Evolutionary conservation across 1,140 invertebrate species (phyloP).

Genomic region (Brachionus rubens): DNA sequence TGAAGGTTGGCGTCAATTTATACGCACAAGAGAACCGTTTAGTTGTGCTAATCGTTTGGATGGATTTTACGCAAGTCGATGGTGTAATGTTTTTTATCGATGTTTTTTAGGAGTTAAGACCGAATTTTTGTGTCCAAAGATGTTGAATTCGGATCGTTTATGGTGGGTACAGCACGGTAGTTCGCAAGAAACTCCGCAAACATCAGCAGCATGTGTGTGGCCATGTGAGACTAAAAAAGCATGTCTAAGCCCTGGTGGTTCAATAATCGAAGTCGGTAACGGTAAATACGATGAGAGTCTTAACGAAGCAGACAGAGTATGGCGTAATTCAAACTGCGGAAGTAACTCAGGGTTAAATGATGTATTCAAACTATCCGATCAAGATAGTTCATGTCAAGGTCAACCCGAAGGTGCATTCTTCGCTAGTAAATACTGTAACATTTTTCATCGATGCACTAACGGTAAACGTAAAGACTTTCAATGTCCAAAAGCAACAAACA

Average conservation of each 20-base stretch:
- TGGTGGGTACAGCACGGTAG: constrained; percentile 46
- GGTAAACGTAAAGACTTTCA: constrained; percentile 35
- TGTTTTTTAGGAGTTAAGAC: constrained; percentile 19
- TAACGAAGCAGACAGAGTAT: neutral
- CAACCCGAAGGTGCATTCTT: constrained; percentile 31
- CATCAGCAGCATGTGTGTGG: constrained; percentile 38
- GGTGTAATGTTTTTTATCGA: constrained; percentile 47
- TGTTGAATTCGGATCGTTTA: constrained; percentile 17
- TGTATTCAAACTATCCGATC: constrained; percentile 21
- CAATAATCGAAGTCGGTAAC: neutral
- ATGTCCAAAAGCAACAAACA: constrained; percentile 44
- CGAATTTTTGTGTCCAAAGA: constrained; percentile 45
- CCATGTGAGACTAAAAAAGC: constrained; percentile 34
- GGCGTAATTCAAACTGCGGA: neutral
- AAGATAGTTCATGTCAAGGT: neutral
- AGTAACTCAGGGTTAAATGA: neutral
- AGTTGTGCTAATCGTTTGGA: constrained; percentile 2
- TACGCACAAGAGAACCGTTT: constrained; percentile 7
- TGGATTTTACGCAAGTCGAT: constrained; percentile 43
- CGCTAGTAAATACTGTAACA: constrained; percentile 38
- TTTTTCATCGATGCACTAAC: constrained; percentile 37
- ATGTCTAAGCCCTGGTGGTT: constrained; percentile 36
- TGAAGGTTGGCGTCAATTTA: constrained; percentile 32
- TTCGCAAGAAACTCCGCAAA: constrained; percentile 28
- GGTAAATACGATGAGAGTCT: constrained; percentile 1